A percentile compares a stretch with the other conserved stretches of the same genome.
Evolutionary conservation across 2,113 vertebrate species (phyloP).

Genomic region (Calypte anna): DNA sequence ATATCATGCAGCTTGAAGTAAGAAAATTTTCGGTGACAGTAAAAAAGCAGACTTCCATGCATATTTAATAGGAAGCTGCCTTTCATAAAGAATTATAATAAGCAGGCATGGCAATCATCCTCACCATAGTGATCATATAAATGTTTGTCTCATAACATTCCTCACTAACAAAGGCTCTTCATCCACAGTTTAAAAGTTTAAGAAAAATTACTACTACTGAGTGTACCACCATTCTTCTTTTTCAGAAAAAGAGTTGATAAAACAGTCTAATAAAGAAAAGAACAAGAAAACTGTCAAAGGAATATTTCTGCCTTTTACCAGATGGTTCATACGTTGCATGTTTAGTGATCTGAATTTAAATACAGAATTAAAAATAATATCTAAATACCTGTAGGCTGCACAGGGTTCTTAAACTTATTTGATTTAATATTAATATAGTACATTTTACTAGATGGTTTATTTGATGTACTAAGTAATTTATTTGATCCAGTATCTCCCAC

Average conservation of each 20-base stretch:
- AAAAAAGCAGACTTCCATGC: background rate
- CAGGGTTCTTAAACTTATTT: constrained; percentile 34
- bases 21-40: background rate
- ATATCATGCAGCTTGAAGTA: background rate
- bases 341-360: constrained; percentile 45
- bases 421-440: constrained; percentile 50
- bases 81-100: constrained; percentile 34
- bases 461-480: constrained; percentile 30
- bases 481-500: constrained; percentile 14
- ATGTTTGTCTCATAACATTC: constrained; percentile 1
- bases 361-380: constrained; percentile 4
- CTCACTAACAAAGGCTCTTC: constrained; percentile 13
- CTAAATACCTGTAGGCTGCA: background rate
- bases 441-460: constrained; percentile 49
- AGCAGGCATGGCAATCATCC: constrained; percentile 1
- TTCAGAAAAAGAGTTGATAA: background rate
- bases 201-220: background rate
- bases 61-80: background rate
- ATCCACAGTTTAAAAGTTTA: background rate
- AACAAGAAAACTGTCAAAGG: background rate
- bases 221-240: background rate
- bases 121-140: background rate
- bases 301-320: constrained; percentile 8
- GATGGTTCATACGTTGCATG: background rate
- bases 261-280: background rate